phyloP scores from a whole-genome alignment of 2,888 invertebrate genomes.

The Drosophila flavopinicola region DNA sequence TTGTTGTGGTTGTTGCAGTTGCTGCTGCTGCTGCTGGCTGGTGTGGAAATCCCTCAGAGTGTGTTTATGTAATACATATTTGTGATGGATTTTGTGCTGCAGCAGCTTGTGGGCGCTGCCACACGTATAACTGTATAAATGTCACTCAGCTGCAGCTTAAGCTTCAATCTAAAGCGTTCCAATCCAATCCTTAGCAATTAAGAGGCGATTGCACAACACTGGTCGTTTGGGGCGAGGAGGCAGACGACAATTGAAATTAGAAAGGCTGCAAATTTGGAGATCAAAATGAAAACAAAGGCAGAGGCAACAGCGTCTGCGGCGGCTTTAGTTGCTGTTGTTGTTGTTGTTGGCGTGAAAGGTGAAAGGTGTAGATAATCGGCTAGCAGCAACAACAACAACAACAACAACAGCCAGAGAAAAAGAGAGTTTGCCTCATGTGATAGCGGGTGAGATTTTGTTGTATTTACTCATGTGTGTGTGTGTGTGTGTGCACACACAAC shows the following conservation, averaged over 20 bases:
- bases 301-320: conserved; percentile 24
- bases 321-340: conserved; percentile 28
- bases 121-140: conserved; percentile 28
- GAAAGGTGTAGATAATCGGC: conserved; percentile 73
- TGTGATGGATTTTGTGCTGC: conserved; percentile 46
- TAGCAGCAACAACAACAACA: conserved; percentile 45
- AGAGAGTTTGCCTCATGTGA: conserved; percentile 65
- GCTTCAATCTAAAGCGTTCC: conserved; percentile 5
- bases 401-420: conserved; percentile 39
- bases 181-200: conserved; percentile 29
- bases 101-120: conserved; percentile 65
- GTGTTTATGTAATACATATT: conserved; percentile 71
- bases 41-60: conserved; percentile 75
- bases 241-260: conserved; percentile 75
- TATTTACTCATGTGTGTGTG: conserved; percentile 1
- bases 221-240: neutral
- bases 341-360: conserved; percentile 64
- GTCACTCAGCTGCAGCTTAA: conserved; percentile 36
- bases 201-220: conserved; percentile 48
- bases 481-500: conserved; percentile 30
- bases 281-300: conserved; percentile 51
- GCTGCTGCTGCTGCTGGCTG: conserved; percentile 16
- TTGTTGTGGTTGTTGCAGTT: conserved; percentile 23
- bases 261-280: conserved; percentile 68
- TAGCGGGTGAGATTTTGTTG: conserved; percentile 66